Conservation (phyloP, 2,888 invertebrate genomes). For the Agrochola macilenta region DNA sequence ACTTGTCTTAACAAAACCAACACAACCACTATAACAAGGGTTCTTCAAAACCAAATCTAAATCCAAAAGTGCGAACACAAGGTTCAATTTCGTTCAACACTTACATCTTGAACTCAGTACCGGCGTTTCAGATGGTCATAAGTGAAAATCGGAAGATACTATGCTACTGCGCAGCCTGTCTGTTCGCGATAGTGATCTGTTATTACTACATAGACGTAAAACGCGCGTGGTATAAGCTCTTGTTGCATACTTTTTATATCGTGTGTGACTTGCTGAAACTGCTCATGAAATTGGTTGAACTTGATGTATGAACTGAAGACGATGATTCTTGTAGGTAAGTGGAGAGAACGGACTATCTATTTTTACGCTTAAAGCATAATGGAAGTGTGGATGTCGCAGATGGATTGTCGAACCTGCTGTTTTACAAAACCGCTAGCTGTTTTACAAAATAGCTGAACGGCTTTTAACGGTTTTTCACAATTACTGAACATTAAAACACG, state of each 20-base stretch:
- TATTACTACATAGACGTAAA: conserved; percentile 82
- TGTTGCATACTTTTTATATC: conserved; percentile 84
- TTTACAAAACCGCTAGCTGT: not conserved
- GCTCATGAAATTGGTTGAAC: conserved; percentile 85
- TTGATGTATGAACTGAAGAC: conserved; percentile 77
- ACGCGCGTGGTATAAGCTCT: conserved; percentile 84
- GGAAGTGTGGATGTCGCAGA: not conserved
- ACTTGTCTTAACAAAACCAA: not conserved
- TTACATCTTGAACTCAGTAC: conserved; percentile 45
- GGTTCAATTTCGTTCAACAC: conserved; percentile 49
- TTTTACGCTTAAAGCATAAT: not conserved
- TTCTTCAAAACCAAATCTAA: conserved; percentile 36
- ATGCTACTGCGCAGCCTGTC: conserved; percentile 77
- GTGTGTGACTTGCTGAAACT: conserved; percentile 85
- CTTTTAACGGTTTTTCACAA: not conserved
- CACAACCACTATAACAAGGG: conserved; percentile 22
- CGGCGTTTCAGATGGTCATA: conserved; percentile 85
- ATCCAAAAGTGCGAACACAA: conserved; percentile 31
- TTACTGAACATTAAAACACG: too few species aligned
- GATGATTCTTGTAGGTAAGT: conserved; percentile 71
- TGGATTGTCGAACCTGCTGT: not conserved
- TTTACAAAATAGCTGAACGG: not conserved
- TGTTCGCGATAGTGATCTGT: conserved; percentile 75
- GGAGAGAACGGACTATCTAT: conserved; percentile 1
- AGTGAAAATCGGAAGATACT: conserved; percentile 79